A percentile compares a stretch with the other conserved stretches of the same genome.
Evolutionary conservation across 2,797 vertebrate genomes (phyloP).

Genomic region (Babyrousa celebensis): DNA sequence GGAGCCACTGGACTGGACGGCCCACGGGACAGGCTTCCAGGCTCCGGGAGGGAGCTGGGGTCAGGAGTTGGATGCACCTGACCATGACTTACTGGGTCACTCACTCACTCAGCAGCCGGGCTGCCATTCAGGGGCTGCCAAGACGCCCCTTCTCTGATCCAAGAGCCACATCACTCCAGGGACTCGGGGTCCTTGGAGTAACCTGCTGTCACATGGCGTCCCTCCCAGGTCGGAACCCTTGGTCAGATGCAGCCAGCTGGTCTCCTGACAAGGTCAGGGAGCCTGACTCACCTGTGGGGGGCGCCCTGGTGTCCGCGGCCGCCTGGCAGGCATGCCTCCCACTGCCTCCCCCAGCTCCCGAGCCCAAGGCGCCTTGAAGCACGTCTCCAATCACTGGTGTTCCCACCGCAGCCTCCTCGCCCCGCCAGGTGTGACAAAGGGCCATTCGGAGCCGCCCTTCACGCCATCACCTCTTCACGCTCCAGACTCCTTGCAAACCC

Average conservation of each 20-base stretch:
- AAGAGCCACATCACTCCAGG: too few species aligned
- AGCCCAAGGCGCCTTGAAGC: not conserved
- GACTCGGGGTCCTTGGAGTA: not conserved
- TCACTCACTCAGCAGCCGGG: fast-evolving
- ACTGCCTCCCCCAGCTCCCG: not conserved
- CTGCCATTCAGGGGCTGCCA: fast-evolving
- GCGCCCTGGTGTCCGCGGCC: not conserved
- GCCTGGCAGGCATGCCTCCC: not conserved
- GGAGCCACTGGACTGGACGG: not conserved
- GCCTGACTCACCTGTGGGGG: fast-evolving
- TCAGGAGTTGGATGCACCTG: not conserved
- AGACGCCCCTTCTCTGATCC: not conserved
- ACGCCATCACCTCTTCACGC: not conserved
- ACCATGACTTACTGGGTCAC: not conserved
- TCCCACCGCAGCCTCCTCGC: not conserved
- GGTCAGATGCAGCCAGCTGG: not conserved
- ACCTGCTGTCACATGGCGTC: not conserved
- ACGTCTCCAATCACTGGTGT: not conserved
- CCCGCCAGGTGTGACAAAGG: not conserved
- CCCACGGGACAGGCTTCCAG: not conserved
- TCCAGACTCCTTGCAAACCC: not conserved
- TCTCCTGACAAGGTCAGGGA: not conserved
- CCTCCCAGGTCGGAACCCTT: not conserved
- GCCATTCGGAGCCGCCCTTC: not conserved
- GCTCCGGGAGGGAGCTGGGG: not conserved